These are phyloP conservation scores for Tyto alba DNA, from an alignment of 2,113 vertebrate genomes.

Conservation along the genomic window DNA sequence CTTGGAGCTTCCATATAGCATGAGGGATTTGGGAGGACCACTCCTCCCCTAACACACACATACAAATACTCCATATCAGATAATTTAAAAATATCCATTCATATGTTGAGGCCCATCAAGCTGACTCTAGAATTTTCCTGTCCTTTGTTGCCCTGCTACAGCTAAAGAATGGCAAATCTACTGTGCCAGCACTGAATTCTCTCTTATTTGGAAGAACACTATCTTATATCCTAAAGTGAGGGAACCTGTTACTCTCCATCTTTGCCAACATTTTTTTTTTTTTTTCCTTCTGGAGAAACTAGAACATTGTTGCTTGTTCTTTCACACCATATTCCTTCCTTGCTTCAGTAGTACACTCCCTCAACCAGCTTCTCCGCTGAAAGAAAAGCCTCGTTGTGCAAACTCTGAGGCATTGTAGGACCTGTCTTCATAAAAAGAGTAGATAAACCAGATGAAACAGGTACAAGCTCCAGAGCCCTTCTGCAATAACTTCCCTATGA, in stretches of 20 bases:
- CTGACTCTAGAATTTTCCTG: background rate
- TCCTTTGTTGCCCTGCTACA: background rate
- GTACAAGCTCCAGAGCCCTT: background rate
- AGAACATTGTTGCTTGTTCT: background rate
- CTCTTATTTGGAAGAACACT: background rate
- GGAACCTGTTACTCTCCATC: background rate
- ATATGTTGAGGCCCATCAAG: background rate
- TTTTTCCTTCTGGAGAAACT: background rate
- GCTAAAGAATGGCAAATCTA: background rate
- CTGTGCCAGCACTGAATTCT: rapidly evolving
- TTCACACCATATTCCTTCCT: background rate
- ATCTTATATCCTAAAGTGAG: background rate
- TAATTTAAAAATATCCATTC: background rate
- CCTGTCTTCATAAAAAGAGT: background rate
- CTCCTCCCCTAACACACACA: background rate
- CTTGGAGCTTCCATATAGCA: background rate
- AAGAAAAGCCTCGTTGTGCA: background rate
- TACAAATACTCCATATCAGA: background rate
- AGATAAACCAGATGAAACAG: background rate
- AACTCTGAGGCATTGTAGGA: background rate
- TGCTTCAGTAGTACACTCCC: background rate
- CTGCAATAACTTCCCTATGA: background rate
- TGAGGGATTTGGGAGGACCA: background rate
- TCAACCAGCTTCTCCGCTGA: background rate
- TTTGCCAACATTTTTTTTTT: background rate